Conservation (phyloP, 2,113 vertebrate species). For the Malurus cyaneus region DNA sequence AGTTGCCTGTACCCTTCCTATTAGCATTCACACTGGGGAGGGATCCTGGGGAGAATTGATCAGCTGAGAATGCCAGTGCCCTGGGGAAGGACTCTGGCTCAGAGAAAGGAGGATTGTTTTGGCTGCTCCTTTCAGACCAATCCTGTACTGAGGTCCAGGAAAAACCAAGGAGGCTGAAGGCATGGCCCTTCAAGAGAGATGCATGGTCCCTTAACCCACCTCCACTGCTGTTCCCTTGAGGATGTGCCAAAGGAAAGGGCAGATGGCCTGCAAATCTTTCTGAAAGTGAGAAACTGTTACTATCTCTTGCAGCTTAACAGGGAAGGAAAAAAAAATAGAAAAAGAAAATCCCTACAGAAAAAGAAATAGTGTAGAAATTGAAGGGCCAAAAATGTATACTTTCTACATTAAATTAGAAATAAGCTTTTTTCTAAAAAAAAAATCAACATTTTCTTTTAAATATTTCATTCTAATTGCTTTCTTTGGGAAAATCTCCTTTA, state of each 20-base stretch:
- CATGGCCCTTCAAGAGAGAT: not conserved
- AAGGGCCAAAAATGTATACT: not conserved
- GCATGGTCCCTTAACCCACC: not conserved
- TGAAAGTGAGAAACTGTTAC: not conserved
- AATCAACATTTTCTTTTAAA: not conserved
- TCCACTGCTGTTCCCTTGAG: not conserved
- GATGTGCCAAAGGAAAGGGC: not conserved
- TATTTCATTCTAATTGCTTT: constrained; percentile 6
- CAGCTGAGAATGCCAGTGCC: not conserved
- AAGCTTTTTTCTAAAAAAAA: not conserved
- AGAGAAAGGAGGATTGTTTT: not conserved
- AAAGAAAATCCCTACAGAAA: not conserved
- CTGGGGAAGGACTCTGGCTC: not conserved
- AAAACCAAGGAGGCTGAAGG: not conserved
- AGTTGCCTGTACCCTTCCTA: constrained; percentile 7
- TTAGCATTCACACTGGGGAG: constrained; percentile 13
- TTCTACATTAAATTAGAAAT: not conserved
- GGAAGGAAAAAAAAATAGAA: not conserved
- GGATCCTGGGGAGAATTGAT: constrained; percentile 11
- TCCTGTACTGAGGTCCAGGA: not conserved
- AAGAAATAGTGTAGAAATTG: not conserved
- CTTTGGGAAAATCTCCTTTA: not conserved
- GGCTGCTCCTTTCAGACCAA: not conserved
- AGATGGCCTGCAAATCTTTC: constrained; percentile 8
- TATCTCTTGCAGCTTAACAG: not conserved